Base-by-base conservation (phyloP, 1,140 invertebrate species). In the Adelges cooleyi region DNA sequence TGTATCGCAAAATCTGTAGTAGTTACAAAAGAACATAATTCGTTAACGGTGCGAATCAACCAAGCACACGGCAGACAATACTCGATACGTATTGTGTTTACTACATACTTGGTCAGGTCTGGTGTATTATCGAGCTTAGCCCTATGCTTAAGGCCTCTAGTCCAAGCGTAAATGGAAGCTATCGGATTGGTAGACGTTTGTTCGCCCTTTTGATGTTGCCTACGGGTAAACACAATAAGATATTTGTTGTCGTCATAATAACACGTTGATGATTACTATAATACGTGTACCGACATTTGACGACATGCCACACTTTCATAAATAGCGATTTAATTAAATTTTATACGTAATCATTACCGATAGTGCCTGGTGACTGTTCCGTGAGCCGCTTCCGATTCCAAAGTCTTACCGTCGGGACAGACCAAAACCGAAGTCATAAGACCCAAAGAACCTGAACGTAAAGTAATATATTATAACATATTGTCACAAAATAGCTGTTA, bases 131-230 rank as follows among this genome's bases (percentile, higher is more conserved):
- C 91, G 3, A 95, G 76, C 71, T 87, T 86, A 25, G 87, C 90
- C 69, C 91, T 79, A 73, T 94, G 91, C 42, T 82, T 78, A 20
- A 94, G 77, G 13, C 91, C 91, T 44, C 89, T 75, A 2, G 90
- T 90, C 91, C 91, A 95, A 1, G 91, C 91, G 80, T 90, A 95
- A 69, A 95, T 93, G 6, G 89, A 92, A 4, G 91, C 91, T 68
- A 93, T 89, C 20, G 90, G 87, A 77, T 93, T 93, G 36, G 90
- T 93, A 49, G 88, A 92, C 2, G 90, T 93, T 69, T 84, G 82
- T 72, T 86, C 81, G 23, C 90, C 89, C 75, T 86, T 82, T 74
- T 89, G 86, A 74, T 88, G 85, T 78, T 82, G 76, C 65, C 80
- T 80, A 67, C 40, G 25, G 29, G 15, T 46, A 29, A 20, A 29